Conservation (phyloP, 1,140 invertebrate species). For the Orchesella cincta region DNA sequence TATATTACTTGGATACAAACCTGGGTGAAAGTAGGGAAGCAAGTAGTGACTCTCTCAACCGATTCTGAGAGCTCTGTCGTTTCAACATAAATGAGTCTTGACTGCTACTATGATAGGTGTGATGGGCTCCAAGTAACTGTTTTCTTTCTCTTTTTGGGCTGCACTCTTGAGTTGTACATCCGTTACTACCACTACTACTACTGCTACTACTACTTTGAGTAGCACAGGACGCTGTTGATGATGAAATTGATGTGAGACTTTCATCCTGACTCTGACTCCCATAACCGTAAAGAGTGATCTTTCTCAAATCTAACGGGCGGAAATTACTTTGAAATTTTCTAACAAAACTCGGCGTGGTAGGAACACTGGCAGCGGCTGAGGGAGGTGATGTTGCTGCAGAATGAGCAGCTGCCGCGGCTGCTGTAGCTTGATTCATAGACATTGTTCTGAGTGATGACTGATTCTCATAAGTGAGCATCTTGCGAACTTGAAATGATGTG, state of each 20-base stretch:
- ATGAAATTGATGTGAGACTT: conserved; percentile 16
- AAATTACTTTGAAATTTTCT: conserved; percentile 50
- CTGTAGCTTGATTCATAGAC: not conserved
- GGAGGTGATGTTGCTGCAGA: not conserved
- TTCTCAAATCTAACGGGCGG: conserved; percentile 49
- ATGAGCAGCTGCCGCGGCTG: not conserved
- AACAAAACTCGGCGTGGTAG: conserved; percentile 49
- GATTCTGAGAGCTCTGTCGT: conserved; percentile 48
- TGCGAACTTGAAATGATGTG: too few relatives aligned
- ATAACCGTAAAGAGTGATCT: conserved; percentile 47
- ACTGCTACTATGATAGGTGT: conserved; percentile 39
- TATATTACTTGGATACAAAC: conserved; percentile 36
- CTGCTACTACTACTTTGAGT: conserved; percentile 27
- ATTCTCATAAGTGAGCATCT: conserved; percentile 48
- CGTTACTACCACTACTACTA: conserved; percentile 33
- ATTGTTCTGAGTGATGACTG: conserved; percentile 38
- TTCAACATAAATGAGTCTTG: conserved; percentile 50
- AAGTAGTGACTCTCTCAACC: conserved; percentile 47
- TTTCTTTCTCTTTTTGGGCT: conserved; percentile 35
- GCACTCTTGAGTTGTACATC: conserved; percentile 34
- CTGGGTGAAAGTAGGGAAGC: conserved; percentile 49
- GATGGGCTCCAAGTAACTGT: conserved; percentile 29
- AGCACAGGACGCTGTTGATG: conserved; percentile 32
- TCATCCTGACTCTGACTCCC: conserved; percentile 10
- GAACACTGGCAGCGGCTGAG: conserved; percentile 32